Conservation (phyloP, 2,888 invertebrate species). For the Cheilosia impressa region DNA sequence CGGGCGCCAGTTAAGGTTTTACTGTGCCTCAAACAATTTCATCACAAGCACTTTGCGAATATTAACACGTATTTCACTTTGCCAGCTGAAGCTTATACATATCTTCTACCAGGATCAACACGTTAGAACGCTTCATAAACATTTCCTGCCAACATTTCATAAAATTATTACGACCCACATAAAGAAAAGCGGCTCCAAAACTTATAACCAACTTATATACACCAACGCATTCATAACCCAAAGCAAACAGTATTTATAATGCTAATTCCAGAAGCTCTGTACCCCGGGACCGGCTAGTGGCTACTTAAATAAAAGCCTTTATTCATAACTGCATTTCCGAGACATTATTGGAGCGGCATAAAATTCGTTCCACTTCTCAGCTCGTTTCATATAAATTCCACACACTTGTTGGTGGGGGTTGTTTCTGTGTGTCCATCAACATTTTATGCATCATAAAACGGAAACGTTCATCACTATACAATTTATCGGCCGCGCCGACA, state of each 20-base stretch:
- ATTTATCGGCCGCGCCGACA: constrained; percentile 21
- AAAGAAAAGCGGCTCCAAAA: constrained; percentile 17
- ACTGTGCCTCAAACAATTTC: background rate
- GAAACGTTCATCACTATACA: constrained; percentile 25
- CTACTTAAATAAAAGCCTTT: constrained; percentile 30
- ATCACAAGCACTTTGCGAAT: background rate
- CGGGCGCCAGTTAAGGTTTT: background rate
- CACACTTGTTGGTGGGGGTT: constrained; percentile 40
- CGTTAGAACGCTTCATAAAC: background rate
- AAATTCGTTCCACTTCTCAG: constrained; percentile 46
- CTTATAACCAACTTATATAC: background rate
- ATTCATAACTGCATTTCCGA: constrained; percentile 33
- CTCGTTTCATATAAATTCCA: constrained; percentile 43
- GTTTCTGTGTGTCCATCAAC: constrained; percentile 29
- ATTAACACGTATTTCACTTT: background rate
- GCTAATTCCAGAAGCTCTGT: constrained; percentile 10
- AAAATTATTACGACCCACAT: constrained; percentile 29
- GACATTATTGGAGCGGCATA: constrained; percentile 31
- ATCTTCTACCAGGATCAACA: background rate
- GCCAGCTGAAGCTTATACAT: background rate
- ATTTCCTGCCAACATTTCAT: background rate
- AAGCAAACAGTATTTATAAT: constrained; percentile 19
- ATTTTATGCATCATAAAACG: constrained; percentile 42
- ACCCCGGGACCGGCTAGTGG: background rate
- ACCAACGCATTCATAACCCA: constrained; percentile 20